A percentile compares a stretch with the other conserved stretches of the same genome.
Evolutionary conservation across 2,888 invertebrate species (phyloP).

Genomic region (Hylaea fasciaria): DNA sequence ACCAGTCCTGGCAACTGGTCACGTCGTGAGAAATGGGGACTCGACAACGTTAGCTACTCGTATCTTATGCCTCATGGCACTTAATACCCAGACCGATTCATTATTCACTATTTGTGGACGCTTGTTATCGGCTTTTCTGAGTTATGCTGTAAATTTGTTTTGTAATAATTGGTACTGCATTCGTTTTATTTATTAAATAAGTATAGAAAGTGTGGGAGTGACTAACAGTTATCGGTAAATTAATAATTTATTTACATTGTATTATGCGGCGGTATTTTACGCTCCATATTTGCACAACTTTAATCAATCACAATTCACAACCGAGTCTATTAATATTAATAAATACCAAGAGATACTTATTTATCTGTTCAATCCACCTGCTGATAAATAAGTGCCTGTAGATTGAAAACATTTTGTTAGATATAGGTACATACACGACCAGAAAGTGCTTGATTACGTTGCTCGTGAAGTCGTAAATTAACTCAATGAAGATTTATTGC

Average conservation of each 20-base stretch:
- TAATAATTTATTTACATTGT: conserved; percentile 24
- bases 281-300: conserved; percentile 28
- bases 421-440: conserved; percentile 1
- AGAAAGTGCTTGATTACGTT: conserved; percentile 10
- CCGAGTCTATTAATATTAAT: not conserved
- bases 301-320: conserved; percentile 20
- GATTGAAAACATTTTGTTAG: conserved; percentile 10
- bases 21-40: conserved; percentile 77
- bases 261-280: conserved; percentile 23
- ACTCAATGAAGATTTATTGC: conserved; percentile 16
- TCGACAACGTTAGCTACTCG: conserved; percentile 63
- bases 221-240: conserved; percentile 37
- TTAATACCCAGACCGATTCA: conserved; percentile 60
- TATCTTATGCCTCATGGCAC: conserved; percentile 46
- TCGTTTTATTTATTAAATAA: conserved; percentile 44
- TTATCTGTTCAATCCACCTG: not conserved
- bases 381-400: conserved; percentile 13
- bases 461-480: conserved; percentile 11
- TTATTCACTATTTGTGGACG: too few relatives aligned
- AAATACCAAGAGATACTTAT: conserved; percentile 6
- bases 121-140: too few relatives aligned
- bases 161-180: too few relatives aligned
- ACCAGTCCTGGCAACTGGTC: conserved; percentile 72
- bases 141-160: too few relatives aligned
- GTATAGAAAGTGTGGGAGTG: conserved; percentile 44